Base-by-base conservation (phyloP, 2,113 vertebrate genomes). In the Acanthochromis polyacanthus region DNA sequence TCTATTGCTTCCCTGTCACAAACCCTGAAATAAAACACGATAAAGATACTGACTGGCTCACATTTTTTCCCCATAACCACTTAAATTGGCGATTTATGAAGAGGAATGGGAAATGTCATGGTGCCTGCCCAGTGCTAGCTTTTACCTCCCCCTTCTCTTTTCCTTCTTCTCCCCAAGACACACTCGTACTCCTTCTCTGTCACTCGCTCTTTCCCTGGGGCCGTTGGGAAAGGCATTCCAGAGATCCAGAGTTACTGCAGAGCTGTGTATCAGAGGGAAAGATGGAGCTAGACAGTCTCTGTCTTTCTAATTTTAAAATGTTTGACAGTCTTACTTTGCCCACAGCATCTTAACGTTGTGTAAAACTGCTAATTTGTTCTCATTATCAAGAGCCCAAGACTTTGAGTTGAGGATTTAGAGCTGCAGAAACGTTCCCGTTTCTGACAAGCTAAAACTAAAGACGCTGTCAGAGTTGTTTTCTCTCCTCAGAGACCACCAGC, bases 21-120 rank as follows among this genome's bases (percentile, higher is more conserved):
- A 15, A 61, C 60, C 63, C 48, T 75, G 51, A 83, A 79, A 87
- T 87, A 58, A 86, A 91, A 78, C 65, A 61, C 46, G 79, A 72
- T 64, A 61, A 75, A 78, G 81, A 77, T 68, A 56, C 70, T 60
- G 36, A 68, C 61, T 65, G 83, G 46, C 53, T 67, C 74, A 60
- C 70, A 79, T 84, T 57, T 61, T 68, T 84, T 82, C 77, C 80
- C 90, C 87, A 83, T 90, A 86, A 75, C 66, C 79, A 79, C 70
- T 86, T 80, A 79, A 89, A 89, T 86, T 88, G 88, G 40, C 55
- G 63, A 77, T 90, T 91, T 90, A 87, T 93, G 78, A 92, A 90
- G 84, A 91, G 88, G 79, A 91, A 90, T 93, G 87, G 88, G 80
- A 93, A 91, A 91, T 92, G 87, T 93, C 87, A 90, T 83, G 66